phyloP scores from a whole-genome alignment of 2,113 vertebrate genomes.

The Chaenogobius annularis region DNA sequence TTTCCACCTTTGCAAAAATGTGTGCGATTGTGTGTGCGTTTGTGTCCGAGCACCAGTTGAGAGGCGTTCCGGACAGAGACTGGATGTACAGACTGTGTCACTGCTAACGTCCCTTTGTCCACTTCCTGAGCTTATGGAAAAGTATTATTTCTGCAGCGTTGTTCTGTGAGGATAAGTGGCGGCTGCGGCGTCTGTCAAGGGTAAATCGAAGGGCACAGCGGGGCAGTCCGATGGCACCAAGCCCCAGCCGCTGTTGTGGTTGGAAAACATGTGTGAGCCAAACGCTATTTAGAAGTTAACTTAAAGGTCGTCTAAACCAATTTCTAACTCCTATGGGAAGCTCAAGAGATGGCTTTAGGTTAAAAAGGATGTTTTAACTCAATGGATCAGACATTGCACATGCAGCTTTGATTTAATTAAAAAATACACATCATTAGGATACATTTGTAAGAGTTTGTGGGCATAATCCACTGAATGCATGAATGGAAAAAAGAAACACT shows the following conservation, averaged over 20 bases:
- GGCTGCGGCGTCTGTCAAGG: constrained; percentile 26
- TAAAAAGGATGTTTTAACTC: neutral
- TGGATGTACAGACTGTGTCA: constrained; percentile 34
- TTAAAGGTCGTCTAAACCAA: constrained; percentile 30
- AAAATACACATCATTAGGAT: constrained; percentile 26
- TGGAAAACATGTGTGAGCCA: constrained; percentile 29
- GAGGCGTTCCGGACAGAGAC: constrained; percentile 28
- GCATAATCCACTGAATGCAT: constrained; percentile 15
- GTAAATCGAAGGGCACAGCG: constrained; percentile 18
- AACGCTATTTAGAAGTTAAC: constrained; percentile 32
- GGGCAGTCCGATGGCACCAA: constrained; percentile 19
- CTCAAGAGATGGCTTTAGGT: constrained; percentile 20
- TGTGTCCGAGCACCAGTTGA: constrained; percentile 35
- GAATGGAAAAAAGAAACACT: constrained; percentile 22
- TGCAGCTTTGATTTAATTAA: constrained; percentile 14
- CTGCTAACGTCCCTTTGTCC: constrained; percentile 32
- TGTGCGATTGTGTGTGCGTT: constrained; percentile 2
- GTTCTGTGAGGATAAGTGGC: constrained; percentile 43
- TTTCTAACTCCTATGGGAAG: constrained; percentile 22
- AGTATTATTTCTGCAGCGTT: constrained; percentile 49
- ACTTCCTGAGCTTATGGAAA: constrained; percentile 42
- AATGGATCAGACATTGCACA: constrained; percentile 10
- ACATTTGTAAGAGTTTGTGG: constrained; percentile 19
- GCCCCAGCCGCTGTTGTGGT: constrained; percentile 17
- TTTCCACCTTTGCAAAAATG: neutral